Base-by-base conservation (phyloP, 2,113 vertebrate genomes). In the Hippocampus comes region DNA sequence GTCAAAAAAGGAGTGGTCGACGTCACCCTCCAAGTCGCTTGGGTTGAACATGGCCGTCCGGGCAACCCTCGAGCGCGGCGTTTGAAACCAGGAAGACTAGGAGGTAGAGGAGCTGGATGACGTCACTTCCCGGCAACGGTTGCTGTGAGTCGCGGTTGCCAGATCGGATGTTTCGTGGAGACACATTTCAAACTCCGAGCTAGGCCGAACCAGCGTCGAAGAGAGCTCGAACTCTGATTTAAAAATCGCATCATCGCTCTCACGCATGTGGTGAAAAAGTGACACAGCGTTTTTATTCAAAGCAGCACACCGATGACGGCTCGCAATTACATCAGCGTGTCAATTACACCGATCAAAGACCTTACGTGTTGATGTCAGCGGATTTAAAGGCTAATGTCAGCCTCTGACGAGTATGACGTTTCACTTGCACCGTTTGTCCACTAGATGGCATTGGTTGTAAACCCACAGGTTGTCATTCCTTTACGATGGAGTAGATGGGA, bases 1-100 rank as follows among this genome's bases (percentile, higher is more conserved):
- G 80, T 99, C 96, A 76, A 98, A 99, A 87, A 99, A 98, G 4
- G 96, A 92, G 78, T 98, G 96, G 87, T 99, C 96, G 66, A 98
- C 96, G 87, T 96, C 96, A 66, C 90, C 94, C 46, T 97, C 94
- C 42, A 94, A 78, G 42, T 92, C 91, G 78, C 87, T 84, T 3
- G 88, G 83, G 59, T 80, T 91, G 55, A 95, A 92, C 96, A 98
- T 97, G 79, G 73, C 68, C 25, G 75, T 21, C 63, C 30, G 1
- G 46, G 43, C 2, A 34, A 38, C 18, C 5, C 48, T 30, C 20
- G 46, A 38, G 51, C 67, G 48, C 67, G 21, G 42, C 12, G 63
- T 46, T 66, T 17, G 25, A 23, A 38, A 43, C 18, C 21, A 43
- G 59, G 27, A 69, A 69, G 38, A 57, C 51, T 15, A 57, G 64